Conservation (phyloP, 2,888 invertebrate species). For the Osmoderma eremita region DNA sequence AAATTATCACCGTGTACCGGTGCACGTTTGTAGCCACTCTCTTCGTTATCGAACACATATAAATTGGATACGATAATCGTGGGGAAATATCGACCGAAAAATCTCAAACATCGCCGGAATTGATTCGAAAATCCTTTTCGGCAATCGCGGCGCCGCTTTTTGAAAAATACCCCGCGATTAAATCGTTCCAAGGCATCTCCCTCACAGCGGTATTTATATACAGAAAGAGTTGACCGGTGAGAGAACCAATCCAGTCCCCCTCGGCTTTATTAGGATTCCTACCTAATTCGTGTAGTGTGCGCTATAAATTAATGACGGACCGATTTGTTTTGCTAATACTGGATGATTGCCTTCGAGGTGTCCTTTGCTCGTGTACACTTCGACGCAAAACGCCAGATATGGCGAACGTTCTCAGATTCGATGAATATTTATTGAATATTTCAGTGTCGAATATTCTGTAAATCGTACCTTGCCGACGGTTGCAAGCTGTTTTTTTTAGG, state of each 20-base stretch:
- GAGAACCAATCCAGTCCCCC: background rate
- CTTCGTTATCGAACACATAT: background rate
- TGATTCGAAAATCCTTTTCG: slow-evolving; percentile 23
- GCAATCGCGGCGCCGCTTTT: slow-evolving; percentile 6
- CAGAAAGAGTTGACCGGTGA: slow-evolving; percentile 23
- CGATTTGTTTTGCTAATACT: background rate
- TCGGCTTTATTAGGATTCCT: slow-evolving; percentile 17
- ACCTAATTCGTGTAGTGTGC: slow-evolving; percentile 9
- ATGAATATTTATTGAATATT: background rate
- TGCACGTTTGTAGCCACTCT: background rate
- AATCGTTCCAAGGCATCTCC: slow-evolving; percentile 22
- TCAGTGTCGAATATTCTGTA: background rate
- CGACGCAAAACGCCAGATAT: too few species aligned
- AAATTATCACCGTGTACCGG: background rate
- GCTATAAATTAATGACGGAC: slow-evolving; percentile 9
- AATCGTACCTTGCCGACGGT: slow-evolving; percentile 18
- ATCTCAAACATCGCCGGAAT: slow-evolving; percentile 22
- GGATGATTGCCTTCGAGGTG: background rate
- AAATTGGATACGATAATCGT: background rate
- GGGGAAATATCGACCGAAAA: background rate
- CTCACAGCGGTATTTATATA: slow-evolving; percentile 33
- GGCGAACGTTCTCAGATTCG: background rate
- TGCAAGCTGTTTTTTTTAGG: slow-evolving; percentile 11
- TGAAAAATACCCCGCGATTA: slow-evolving; percentile 36
- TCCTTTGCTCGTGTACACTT: too few species aligned